Evolutionary conservation across 1,140 invertebrate species (phyloP).

Genomic region (Heliconius hermathena): DNA sequence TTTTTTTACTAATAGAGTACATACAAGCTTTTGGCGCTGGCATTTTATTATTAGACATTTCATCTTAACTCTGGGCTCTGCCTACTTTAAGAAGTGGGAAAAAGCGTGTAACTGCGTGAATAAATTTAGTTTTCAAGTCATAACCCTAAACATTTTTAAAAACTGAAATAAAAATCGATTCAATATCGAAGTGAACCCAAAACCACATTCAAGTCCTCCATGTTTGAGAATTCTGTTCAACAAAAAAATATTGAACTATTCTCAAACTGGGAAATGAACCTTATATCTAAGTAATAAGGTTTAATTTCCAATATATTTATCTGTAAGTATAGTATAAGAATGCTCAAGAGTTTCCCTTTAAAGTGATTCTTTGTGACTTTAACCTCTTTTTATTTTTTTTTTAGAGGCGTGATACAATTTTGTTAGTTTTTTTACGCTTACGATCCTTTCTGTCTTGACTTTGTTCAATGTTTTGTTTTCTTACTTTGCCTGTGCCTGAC

Average conservation of each 20-base stretch:
- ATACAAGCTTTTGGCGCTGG: too few relatives aligned
- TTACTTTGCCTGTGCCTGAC: not conserved
- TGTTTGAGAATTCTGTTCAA: not conserved
- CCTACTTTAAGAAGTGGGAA: too few relatives aligned
- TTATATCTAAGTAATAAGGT: not conserved
- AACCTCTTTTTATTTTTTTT: not conserved
- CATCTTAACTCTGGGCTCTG: too few relatives aligned
- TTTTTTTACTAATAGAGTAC: too few relatives aligned
- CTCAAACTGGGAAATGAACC: not conserved
- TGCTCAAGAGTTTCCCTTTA: constrained; percentile 3
- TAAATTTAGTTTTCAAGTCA: not conserved
- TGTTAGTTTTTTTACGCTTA: not conserved
- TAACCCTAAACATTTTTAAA: not conserved
- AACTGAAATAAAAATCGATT: not conserved
- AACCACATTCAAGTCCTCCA: not conserved
- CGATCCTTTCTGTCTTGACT: not conserved
- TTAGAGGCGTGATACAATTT: constrained; percentile 5
- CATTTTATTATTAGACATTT: too few relatives aligned
- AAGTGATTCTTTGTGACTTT: constrained; percentile 6
- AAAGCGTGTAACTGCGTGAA: too few relatives aligned
- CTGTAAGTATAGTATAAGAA: not conserved
- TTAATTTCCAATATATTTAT: not conserved
- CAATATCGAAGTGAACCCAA: not conserved
- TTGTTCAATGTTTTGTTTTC: not conserved
- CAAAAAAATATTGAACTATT: not conserved